Percentiles rank a stretch among this genome's conserved stretches.
phyloP scores from a whole-genome alignment of 2,113 vertebrate species.

The Cyanistes caeruleus region DNA sequence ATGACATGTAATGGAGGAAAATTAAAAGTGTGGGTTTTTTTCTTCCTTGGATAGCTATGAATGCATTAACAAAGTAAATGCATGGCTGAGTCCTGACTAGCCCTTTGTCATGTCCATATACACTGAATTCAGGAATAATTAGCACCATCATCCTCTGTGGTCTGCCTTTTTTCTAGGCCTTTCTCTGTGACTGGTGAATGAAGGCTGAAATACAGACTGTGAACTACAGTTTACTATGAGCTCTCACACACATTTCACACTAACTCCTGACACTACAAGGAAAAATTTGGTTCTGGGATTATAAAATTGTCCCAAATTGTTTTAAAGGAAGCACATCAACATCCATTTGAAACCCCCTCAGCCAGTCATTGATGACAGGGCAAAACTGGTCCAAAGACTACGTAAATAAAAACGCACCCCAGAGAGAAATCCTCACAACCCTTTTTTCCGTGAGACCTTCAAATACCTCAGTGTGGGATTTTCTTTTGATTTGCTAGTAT shows the following conservation, averaged over 20 bases:
- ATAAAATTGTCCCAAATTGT: neutral
- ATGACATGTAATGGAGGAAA: conserved; percentile 80
- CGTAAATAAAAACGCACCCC: neutral
- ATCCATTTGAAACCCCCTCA: neutral
- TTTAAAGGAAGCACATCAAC: neutral
- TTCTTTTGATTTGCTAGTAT: neutral
- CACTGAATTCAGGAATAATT: conserved; percentile 33
- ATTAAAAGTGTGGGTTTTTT: conserved; percentile 56
- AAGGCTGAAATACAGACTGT: conserved; percentile 19
- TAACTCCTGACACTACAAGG: neutral
- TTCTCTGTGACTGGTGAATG: conserved; percentile 28
- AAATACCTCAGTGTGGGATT: neutral
- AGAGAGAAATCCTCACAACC: neutral
- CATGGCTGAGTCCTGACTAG: conserved; percentile 43
- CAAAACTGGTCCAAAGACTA: neutral
- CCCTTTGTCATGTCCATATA: conserved; percentile 62
- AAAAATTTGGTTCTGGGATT: neutral
- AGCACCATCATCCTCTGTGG: neutral
- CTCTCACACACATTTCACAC: neutral
- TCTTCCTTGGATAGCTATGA: conserved; percentile 46
- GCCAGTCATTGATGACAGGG: neutral
- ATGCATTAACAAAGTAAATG: conserved; percentile 51
- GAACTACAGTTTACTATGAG: neutral
- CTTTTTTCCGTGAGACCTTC: neutral
- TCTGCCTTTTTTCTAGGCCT: neutral